phyloP scores from a whole-genome alignment of 2,888 invertebrate species.

The Therioaphis trifolii region DNA sequence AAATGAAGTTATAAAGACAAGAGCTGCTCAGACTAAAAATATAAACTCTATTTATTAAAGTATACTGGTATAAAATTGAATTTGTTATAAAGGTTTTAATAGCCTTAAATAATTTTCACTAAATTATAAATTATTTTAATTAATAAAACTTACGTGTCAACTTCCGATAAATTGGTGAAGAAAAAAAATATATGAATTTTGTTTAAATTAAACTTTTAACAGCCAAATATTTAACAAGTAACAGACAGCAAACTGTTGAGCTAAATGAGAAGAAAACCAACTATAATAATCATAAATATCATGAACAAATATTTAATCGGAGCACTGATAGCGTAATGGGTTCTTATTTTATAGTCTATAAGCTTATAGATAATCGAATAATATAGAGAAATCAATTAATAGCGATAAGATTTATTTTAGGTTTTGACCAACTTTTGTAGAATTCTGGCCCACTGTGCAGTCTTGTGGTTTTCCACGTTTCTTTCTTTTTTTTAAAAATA shows the following conservation, averaged over 20 bases:
- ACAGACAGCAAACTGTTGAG: too few relatives aligned
- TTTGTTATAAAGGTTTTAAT: neutral
- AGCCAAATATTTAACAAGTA: too few relatives aligned
- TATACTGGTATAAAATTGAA: constrained; percentile 2
- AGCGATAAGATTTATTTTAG: neutral
- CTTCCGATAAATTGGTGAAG: neutral
- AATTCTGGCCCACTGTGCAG: neutral
- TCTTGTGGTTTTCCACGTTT: too few relatives aligned
- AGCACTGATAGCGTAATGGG: too few relatives aligned
- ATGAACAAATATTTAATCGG: too few relatives aligned
- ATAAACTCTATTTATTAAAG: neutral
- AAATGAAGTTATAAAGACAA: neutral
- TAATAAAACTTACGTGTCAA: neutral
- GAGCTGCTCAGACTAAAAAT: constrained; percentile 5
- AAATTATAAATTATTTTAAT: neutral
- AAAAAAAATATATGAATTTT: neutral
- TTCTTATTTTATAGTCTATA: neutral
- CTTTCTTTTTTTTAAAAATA: too few relatives aligned
- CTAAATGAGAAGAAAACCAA: too few relatives aligned
- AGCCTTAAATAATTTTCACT: neutral
- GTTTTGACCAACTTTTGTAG: too few relatives aligned
- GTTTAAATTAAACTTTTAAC: neutral
- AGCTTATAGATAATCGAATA: neutral
- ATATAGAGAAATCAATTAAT: neutral
- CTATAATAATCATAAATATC: too few relatives aligned